Evolutionary conservation across 1,140 invertebrate genomes (phyloP), one percentile per base, ranked within the genome.

Genomic region (Drosophila sucinea): DNA sequence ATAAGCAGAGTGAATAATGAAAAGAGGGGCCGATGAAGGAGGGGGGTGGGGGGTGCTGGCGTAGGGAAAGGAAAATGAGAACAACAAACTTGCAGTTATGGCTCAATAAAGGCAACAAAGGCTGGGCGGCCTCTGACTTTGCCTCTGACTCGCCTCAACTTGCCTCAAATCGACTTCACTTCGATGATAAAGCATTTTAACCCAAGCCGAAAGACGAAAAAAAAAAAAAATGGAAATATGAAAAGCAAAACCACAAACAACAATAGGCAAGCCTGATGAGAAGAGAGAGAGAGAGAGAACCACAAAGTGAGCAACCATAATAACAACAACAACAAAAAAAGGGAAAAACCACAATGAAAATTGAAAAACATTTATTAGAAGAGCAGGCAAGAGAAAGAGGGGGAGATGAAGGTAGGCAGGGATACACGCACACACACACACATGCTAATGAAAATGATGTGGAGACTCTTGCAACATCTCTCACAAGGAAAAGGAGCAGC

Each of bases 321-420:
- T 10, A 40, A 29, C 60, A 35, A 35, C 33, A 63, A 54, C 71
- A 63, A 55, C 33, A 66, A 61, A 38, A 23, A 60, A 60, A 40
- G n/a, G 32, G 67, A 86, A 72, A 71, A 82, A 71, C 71, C 79
- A 56, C 80, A 84, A 89, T 66, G 73, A 89, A 89, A 87, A 87
- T 89, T 87, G 80, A 89, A 87, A 87, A 87, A 89, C 83, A 87
- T 87, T 87, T 87, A 84, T 84, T 89, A 87, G 83, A 70, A 64
- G 51, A 60, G 67, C 29, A 44, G 35, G 17, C 33, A 33, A 23
- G 55, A 25, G 30, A 25, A 30, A n/a, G 40, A 35, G 5, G 56
- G 30, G 67, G 7, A 17, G 41, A 33, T 56, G 35, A 29, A 29
- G 47, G 35, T 33, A 33, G 33, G 4, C 38, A 27, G 23, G 68